Evolutionary conservation across 2,888 invertebrate species (phyloP), one percentile per base, ranked within the genome.

Genomic region (Andrena camellia): DNA sequence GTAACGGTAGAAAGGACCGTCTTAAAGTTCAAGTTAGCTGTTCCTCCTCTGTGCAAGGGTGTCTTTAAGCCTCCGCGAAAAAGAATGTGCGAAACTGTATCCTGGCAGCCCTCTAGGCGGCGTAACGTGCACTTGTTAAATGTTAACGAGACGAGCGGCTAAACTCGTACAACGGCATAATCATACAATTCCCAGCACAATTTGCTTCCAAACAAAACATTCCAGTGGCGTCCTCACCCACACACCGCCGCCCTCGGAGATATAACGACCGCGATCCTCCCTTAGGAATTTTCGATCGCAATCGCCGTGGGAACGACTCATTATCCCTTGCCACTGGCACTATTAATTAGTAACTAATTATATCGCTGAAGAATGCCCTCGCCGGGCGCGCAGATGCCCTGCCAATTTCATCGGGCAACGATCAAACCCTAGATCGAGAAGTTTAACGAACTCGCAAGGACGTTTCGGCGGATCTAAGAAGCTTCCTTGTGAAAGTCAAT

Each of bases 291-390:
- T 74, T 60, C 29, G 86, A 88, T 88, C 54, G 35, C 68, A 85
- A 88, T 88, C 88, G 33, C 23, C 78, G 81, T 88, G 88, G 64
- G 88, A 88, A 85, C 23, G 33, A 4, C 42, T 66, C 70, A 79
- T 85, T 87, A 88, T 68, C 73, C 48, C 35, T 29, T 31, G 23
- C 35, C 60, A 78, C 42, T 42, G 62, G 23, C 54, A 74, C 80
- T 86, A 85, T 88, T 88, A 88, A 86, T 88, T 88, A 88, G 86
- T 81, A 62, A 81, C 79, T 81, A 88, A 88, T 86, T 88, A 83
- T 50, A 67, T 60, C 23, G 68, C 64, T 29, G 1, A 70, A 69
- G 50, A 76, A 73, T 71, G 48, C 57, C n/a, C 13, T 35, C 68
- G 70, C 60, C 64, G 73, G 74, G 71, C 72, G 83, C 74, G 69